phyloP scores from a whole-genome alignment of 2,888 invertebrate genomes.

The Spisula subtruncata region DNA sequence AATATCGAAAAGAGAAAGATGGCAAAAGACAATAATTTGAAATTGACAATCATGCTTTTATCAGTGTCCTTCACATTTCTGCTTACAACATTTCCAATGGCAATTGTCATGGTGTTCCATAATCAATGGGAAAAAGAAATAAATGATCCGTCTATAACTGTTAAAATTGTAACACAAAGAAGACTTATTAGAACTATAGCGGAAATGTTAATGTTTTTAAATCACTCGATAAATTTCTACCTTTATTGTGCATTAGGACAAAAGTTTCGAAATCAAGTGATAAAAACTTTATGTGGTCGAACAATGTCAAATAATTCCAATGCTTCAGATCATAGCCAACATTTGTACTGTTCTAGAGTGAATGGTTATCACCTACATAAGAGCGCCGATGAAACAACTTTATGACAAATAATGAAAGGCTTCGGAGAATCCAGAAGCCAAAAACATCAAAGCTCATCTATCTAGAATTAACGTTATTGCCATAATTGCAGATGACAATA shows the following conservation, averaged over 20 bases:
- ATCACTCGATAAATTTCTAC: conserved; percentile 86
- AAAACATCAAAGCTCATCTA: not conserved
- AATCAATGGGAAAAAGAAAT: conserved; percentile 68
- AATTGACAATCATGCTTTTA: conserved; percentile 81
- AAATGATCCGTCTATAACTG: conserved; percentile 39
- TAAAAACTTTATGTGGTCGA: conserved; percentile 74
- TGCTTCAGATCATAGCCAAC: conserved; percentile 79
- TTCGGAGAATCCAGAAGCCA: not conserved
- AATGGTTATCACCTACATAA: conserved; percentile 62
- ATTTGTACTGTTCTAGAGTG: conserved; percentile 79
- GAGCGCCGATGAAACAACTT: conserved; percentile 56
- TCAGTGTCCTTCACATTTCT: conserved; percentile 85
- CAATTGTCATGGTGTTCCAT: conserved; percentile 73
- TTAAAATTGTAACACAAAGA: conserved; percentile 64
- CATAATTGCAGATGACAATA: too few species aligned
- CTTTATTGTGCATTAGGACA: conserved; percentile 83
- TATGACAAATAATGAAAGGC: conserved; percentile 42
- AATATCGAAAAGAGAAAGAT: conserved; percentile 60
- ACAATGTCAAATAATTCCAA: conserved; percentile 68
- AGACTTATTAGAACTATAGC: conserved; percentile 81
- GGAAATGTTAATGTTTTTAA: conserved; percentile 85
- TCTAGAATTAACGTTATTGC: not conserved
- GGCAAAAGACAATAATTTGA: conserved; percentile 69
- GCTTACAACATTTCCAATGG: conserved; percentile 85
- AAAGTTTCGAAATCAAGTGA: conserved; percentile 81